Evolutionary conservation across 2,113 vertebrate species (phyloP), one percentile per base, ranked within the genome.

Genomic region (Phoenicopterus ruber): DNA sequence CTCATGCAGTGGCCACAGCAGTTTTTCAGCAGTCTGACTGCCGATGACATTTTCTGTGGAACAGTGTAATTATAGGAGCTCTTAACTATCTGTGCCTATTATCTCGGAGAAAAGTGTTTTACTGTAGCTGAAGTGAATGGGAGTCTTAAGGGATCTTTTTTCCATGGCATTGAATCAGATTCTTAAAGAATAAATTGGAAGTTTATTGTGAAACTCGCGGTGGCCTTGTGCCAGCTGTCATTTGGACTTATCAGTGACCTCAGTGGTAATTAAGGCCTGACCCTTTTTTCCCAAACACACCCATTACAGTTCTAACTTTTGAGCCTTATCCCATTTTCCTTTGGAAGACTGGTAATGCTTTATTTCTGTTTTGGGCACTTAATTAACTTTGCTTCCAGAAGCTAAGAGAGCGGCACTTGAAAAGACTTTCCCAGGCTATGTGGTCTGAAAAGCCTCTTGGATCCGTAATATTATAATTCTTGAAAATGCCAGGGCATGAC

Each of bases 311-410:
- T 82, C 67, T 80, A 77, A 82, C 46, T 95, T 92, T 46, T 93
- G 85, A 92, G 67, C 61, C n/a, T 79, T 92, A 86, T 86, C 72
- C 47, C n/a, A 14, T 92, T 96, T 96, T 95, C 25, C 86, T 91
- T 82, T 84, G 40, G 24, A 88, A 90, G 28, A 89, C 52, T 15
- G 11, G 34, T 57, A 94, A 52, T 57, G 40, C 40, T 95, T 88
- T 94, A 21, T 31, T n/a, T 69, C 57, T 92, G 52, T 8, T 34
- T 47, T 1, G 21, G 54, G 21, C 47, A 76, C 86, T 94, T 95
- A 83, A 83, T 95, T 92, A 93, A 92, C 57, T 92, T 83, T 59
- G 22, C 57, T 94, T 92, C 69, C 57, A 86, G 65, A 63, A 86
- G 24, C 1, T 4, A 73, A 73, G 44, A 90, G 38, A 78, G 6